Evolutionary conservation across 2,888 invertebrate species (phyloP), one percentile per base, ranked within the genome.

Genomic region (Papilio gigon): DNA sequence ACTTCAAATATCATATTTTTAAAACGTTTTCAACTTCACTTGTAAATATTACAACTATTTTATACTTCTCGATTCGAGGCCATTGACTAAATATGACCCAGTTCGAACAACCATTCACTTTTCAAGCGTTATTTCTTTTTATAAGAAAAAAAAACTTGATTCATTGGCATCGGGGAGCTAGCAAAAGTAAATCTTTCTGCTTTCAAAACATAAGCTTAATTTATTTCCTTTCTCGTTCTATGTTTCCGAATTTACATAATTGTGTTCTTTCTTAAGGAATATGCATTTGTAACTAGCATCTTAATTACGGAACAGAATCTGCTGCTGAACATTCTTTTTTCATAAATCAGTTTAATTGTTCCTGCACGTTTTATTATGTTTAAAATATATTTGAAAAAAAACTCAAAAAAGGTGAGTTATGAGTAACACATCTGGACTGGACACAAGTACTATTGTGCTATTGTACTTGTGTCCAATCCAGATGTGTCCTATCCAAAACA

Each of bases 181-280:
- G 47, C 33, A 53, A 62, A 61, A 63, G 40, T 61, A 67, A 63
- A 59, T 68, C 58, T 63, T 68, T 63, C 58, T 25, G 27, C 27
- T 58, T 64, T 44, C 58, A 68, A 62, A 63, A 59, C 47, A 47
- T 68, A 68, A 68, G 44, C 63, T 64, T 64, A n/a, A 68, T 68
- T 63, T 63, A 64, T 64, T 64, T 63, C 47, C 44, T 64, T 40
- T 64, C 58, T 17, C 63, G 63, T 37, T 59, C 27, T 60, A 50
- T 44, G 47, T 42, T 35, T 44, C 22, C 12, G 14, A 63, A 68
- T 63, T 59, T 59, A 44, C 47, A 63, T 59, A 63, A 63, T 64
- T 47, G 40, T 60, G 27, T 47, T 59, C 27, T 47, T 68, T 68
- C 47, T 63, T 27, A 56, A 44, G 42, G 44, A 17, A 56, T 61